Evolutionary conservation across 2,888 invertebrate genomes (phyloP), one percentile per base, ranked within the genome.

Genomic region (Drosophila gaucha): DNA sequence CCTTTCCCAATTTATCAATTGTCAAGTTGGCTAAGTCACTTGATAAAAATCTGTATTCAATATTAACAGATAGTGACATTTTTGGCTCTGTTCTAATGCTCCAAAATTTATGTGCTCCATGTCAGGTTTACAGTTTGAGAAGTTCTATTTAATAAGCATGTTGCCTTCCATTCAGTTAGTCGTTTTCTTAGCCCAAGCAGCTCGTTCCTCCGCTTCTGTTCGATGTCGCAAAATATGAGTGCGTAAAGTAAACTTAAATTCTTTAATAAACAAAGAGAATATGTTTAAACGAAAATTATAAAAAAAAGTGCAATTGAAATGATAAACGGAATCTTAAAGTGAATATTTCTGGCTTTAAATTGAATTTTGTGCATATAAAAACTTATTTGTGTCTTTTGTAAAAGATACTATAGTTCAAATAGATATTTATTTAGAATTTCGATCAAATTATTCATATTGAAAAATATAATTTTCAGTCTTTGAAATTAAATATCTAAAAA

Each of bases 1-100:
- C 16, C 31, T 55, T 39, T 47, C 39, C 44, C 28, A 56, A 57
- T 72, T 72, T 80, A 78, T 86, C 68, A 74, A 38, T 55, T 68
- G 67, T 66, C 70, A 62, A 41, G 51, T 51, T 30, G 63, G 47
- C 74, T 66, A 73, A 39, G 35, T 10, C 30, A 41, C 6, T 56
- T 59, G 67, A 69, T 74, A 69, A 80, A 39, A 66, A 72, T 49
- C 44, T 30, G 44, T 56, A 47, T 39, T 68, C 56, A 54, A 57
- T 54, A 66, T 62, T 52, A 67, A 71, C 39, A 52, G 59, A 62
- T 82, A 69, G 69, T 72, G 83, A 57, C 84, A 88, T 54, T 55
- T 74, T 38, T 10, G 49, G 47, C 43, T 59, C 38, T 41, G 26
- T 18, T 38, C 28, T 72, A 88, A 86, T 69, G 69, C 80, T 46